Percentiles rank a stretch among this genome's conserved stretches.
phyloP scores from a whole-genome alignment of 2,888 invertebrate species.

The Folsomia manolachei region DNA sequence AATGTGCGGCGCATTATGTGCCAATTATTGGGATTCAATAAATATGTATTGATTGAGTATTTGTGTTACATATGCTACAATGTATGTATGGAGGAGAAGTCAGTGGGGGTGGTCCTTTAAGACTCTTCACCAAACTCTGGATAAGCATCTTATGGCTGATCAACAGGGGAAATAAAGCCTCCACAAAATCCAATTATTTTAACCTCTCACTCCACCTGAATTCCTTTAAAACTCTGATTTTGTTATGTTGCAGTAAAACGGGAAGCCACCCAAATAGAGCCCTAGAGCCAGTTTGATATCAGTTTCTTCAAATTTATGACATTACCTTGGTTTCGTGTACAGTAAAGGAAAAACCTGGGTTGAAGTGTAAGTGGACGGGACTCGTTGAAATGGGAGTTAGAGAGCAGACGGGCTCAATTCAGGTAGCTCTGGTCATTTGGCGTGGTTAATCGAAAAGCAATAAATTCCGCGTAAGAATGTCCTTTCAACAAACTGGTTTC shows the following conservation, averaged over 20 bases:
- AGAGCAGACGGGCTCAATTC: slow-evolving; percentile 47
- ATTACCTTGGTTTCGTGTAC: neutral
- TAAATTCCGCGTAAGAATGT: slow-evolving; percentile 51
- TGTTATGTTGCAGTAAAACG: neutral
- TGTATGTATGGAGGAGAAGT: no score
- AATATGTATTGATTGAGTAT: no score
- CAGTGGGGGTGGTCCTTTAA: neutral
- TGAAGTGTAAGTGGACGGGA: no score
- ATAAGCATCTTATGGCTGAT: no score
- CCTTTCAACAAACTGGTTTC: slow-evolving; percentile 51
- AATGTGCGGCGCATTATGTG: no score
- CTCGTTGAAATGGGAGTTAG: slow-evolving; percentile 27
- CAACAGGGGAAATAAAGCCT: no score
- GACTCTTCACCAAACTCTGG: no score
- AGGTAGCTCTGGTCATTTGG: slow-evolving; percentile 51
- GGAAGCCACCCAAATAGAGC: slow-evolving; percentile 5
- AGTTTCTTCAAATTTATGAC: slow-evolving; percentile 8
- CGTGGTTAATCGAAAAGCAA: slow-evolving; percentile 51
- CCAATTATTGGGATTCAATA: no score
- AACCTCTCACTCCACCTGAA: no score
- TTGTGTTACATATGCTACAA: no score
- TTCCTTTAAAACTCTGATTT: no score
- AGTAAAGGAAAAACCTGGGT: neutral
- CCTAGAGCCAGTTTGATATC: neutral
- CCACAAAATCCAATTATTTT: no score